Evolutionary conservation across 2,888 invertebrate species (phyloP).

Genomic region (Hoplodrina blanda): DNA sequence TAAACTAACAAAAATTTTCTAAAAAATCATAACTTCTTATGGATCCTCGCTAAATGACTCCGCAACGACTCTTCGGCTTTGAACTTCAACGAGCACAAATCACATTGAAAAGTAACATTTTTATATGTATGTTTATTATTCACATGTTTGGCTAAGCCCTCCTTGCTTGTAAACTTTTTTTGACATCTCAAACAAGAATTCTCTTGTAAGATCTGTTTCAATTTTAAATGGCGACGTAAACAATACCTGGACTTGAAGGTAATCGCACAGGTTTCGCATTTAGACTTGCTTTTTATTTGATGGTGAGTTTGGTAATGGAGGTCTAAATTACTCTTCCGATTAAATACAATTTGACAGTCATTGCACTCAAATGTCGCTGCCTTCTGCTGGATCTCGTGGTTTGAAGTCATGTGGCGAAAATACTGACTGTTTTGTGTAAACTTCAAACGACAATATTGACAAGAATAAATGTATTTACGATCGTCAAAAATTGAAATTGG

Average conservation of each 20-base stretch:
- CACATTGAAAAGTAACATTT: constrained; percentile 82
- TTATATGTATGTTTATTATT: constrained; percentile 84
- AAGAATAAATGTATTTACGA: constrained; percentile 80
- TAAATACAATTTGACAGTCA: constrained; percentile 84
- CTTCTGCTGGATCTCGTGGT: constrained; percentile 82
- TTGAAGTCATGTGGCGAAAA: constrained; percentile 87
- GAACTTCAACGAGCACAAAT: constrained; percentile 82
- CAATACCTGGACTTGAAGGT: constrained; percentile 87
- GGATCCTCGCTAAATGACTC: constrained; percentile 82
- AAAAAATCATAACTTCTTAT: constrained; percentile 83
- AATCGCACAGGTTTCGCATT: constrained; percentile 83
- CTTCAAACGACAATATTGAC: constrained; percentile 84
- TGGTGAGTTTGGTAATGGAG: constrained; percentile 83
- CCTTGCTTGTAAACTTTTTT: constrained; percentile 83
- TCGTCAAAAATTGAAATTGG: constrained; percentile 69
- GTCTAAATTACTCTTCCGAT: constrained; percentile 80
- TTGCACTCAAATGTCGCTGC: constrained; percentile 83
- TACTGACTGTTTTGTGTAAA: constrained; percentile 86
- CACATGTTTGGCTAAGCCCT: constrained; percentile 79
- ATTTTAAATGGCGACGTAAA: constrained; percentile 81
- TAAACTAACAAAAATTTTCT: constrained; percentile 44
- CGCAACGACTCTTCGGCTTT: constrained; percentile 81
- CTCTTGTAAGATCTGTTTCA: constrained; percentile 82
- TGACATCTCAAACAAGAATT: constrained; percentile 85
- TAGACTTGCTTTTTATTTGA: constrained; percentile 81